A percentile compares a stretch with the other conserved stretches of the same genome.
Evolutionary conservation across 2,888 invertebrate species (phyloP).

Genomic region (Lingula anatina): DNA sequence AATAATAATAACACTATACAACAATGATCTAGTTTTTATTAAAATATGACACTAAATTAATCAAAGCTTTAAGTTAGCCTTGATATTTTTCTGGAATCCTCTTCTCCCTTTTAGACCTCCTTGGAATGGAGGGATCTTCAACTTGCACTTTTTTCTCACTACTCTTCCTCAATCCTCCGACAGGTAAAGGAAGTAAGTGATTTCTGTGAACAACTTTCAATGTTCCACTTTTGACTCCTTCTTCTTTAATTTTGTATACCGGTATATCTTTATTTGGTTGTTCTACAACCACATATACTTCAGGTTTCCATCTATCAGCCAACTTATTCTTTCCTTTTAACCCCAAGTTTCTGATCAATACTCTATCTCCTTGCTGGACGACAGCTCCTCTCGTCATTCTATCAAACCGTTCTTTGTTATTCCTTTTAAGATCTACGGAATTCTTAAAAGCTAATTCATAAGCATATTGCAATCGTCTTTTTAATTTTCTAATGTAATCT

Average conservation of each 20-base stretch:
- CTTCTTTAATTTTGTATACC: constrained; percentile 3
- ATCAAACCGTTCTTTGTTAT: too few species aligned
- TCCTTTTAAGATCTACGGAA: too few species aligned
- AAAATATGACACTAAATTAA: too few species aligned
- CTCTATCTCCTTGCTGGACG: constrained; percentile 8
- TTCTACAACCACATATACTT: constrained; percentile 4
- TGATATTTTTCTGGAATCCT: too few species aligned
- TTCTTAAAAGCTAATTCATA: too few species aligned
- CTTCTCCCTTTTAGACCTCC: too few species aligned
- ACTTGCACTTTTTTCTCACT: too few species aligned
- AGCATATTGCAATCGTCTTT: neutral
- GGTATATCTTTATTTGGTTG: constrained; percentile 2
- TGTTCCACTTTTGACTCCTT: neutral
- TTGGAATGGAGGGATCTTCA: too few species aligned
- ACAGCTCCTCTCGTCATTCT: neutral
- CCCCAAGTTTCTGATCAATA: constrained; percentile 6
- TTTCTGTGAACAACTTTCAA: constrained; percentile 7
- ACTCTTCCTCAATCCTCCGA: too few species aligned
- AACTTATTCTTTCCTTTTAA: constrained; percentile 8
- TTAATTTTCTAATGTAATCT: neutral
- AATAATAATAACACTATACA: too few species aligned
- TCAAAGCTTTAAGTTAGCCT: too few species aligned
- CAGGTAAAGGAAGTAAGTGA: constrained; percentile 5
- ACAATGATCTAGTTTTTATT: too few species aligned
- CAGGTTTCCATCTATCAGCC: constrained; percentile 8